Evolutionary conservation across 2,797 vertebrate genomes (phyloP).

Genomic region (Siniperca obscura): DNA sequence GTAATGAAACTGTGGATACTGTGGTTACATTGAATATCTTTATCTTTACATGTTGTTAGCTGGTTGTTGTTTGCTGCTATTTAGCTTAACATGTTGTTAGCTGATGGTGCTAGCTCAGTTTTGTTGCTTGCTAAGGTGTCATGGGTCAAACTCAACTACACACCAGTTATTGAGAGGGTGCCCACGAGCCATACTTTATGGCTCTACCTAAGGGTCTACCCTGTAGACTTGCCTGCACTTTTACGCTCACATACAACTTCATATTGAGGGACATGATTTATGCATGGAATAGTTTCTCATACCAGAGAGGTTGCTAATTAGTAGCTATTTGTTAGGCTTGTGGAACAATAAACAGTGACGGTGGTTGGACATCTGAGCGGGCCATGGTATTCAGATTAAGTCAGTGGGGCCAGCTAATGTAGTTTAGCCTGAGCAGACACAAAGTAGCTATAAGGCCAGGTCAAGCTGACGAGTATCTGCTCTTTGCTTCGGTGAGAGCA

Average conservation of each 20-base stretch:
- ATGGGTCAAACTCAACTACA: too few relatives aligned
- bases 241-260: background rate
- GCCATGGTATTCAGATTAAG: background rate
- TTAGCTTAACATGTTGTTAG: background rate
- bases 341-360: background rate
- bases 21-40: background rate
- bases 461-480: too few relatives aligned
- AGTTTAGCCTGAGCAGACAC: background rate
- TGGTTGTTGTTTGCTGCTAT: too few relatives aligned
- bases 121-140: background rate
- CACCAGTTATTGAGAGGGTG: background rate
- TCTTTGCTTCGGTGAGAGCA: too few relatives aligned
- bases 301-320: background rate
- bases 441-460: too few relatives aligned
- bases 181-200: too few relatives aligned
- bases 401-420: background rate
- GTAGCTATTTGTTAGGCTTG: too few relatives aligned
- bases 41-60: background rate
- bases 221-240: too few relatives aligned
- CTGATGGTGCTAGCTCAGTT: background rate
- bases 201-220: too few relatives aligned
- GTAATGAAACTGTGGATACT: background rate
- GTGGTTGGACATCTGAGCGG: background rate
- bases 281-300: too few relatives aligned
- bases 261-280: background rate